Evolutionary conservation across 2,888 invertebrate species (phyloP).

Genomic region (Agrochola macilenta): DNA sequence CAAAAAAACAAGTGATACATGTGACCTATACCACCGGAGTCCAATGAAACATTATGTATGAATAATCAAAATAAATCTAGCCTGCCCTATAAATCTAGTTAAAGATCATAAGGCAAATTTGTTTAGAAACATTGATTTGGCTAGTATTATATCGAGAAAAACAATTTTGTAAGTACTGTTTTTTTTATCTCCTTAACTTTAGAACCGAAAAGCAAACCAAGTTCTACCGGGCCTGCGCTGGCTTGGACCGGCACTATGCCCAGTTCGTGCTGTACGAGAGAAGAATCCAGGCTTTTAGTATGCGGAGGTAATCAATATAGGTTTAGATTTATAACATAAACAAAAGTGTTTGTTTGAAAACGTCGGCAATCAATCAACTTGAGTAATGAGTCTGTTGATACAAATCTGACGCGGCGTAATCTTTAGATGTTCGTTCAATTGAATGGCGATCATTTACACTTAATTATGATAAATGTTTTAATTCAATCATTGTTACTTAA

Average conservation of each 20-base stretch:
- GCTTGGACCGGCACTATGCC: neutral
- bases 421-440: constrained; percentile 55
- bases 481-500: constrained; percentile 30
- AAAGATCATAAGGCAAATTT: neutral
- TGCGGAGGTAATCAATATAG: constrained; percentile 28
- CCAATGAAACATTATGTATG: neutral
- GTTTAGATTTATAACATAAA: constrained; percentile 50
- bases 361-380: constrained; percentile 53
- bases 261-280: neutral
- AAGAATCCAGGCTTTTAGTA: constrained; percentile 13
- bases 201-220: neutral
- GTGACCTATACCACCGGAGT: neutral
- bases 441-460: constrained; percentile 53
- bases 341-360: constrained; percentile 47
- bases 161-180: neutral
- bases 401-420: constrained; percentile 41
- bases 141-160: neutral
- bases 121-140: neutral
- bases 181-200: neutral
- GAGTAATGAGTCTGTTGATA: constrained; percentile 57
- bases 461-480: constrained; percentile 53
- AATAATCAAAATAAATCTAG: neutral
- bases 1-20: neutral
- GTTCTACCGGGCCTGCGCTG: neutral
- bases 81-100: neutral